Evolutionary conservation across 2,888 invertebrate species (phyloP).

Genomic region (Synanthedon myopaeformis): DNA sequence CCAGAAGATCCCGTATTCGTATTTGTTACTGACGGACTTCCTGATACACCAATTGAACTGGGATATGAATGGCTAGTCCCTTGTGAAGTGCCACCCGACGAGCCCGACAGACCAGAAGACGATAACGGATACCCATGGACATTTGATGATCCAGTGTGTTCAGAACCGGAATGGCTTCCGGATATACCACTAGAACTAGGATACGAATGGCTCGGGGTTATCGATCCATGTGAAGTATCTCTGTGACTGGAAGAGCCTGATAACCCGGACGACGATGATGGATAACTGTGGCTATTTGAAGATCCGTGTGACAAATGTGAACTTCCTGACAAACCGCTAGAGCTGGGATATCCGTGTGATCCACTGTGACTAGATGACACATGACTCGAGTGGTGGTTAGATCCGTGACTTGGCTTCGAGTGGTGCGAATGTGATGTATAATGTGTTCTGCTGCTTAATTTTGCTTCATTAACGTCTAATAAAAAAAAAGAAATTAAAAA

Average conservation of each 20-base stretch:
- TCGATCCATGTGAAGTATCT: not conserved
- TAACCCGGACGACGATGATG: not conserved
- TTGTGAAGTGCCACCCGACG: not conserved
- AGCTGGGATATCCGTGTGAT: not conserved
- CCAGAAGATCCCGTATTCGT: not conserved
- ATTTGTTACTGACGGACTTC: not conserved
- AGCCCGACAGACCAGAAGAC: not conserved
- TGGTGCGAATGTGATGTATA: not conserved
- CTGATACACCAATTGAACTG: not conserved
- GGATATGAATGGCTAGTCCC: not conserved
- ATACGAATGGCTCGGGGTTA: not conserved
- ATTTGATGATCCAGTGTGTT: not conserved
- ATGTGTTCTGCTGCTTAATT: not conserved
- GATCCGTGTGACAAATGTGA: not conserved
- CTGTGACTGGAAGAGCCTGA: not conserved
- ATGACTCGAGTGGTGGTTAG: not conserved
- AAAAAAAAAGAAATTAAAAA: not conserved
- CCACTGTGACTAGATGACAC: not conserved
- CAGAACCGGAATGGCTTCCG: too few relatives aligned
- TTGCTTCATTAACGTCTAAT: not conserved
- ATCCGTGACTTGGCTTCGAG: not conserved
- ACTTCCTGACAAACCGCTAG: not conserved
- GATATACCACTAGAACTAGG: not conserved
- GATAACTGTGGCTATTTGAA: not conserved
- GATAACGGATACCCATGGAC: not conserved